A percentile compares a stretch with the other conserved stretches of the same genome.
Evolutionary conservation across 2,888 invertebrate species (phyloP).

Genomic region (Scaptomyza parva): DNA sequence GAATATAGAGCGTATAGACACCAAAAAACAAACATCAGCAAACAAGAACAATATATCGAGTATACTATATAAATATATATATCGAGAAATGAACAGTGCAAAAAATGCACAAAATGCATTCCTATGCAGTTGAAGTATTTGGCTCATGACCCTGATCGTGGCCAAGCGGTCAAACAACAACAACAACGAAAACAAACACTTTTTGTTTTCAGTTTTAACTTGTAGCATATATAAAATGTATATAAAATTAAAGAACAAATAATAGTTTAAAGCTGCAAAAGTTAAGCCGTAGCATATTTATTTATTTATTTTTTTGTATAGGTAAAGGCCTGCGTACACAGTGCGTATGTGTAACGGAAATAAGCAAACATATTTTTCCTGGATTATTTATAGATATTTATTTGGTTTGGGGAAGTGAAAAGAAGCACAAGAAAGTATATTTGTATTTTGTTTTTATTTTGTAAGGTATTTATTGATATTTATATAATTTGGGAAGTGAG

Average conservation of each 20-base stretch:
- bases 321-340: background rate
- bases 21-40: slow-evolving; percentile 23
- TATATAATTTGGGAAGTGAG: too few relatives aligned
- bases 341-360: slow-evolving; percentile 11
- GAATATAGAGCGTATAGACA: slow-evolving; percentile 39
- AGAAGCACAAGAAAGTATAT: too few relatives aligned
- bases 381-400: background rate
- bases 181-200: slow-evolving; percentile 21
- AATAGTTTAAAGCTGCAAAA: slow-evolving; percentile 19
- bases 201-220: slow-evolving; percentile 19
- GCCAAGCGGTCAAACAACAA: slow-evolving; percentile 34
- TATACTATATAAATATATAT: slow-evolving; percentile 1
- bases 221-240: slow-evolving; percentile 19
- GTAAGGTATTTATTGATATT: too few relatives aligned
- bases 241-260: slow-evolving; percentile 11
- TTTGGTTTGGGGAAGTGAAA: too few relatives aligned
- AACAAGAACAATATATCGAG: slow-evolving; percentile 9
- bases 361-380: background rate
- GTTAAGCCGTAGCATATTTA: background rate
- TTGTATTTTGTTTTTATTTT: too few relatives aligned
- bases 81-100: slow-evolving; percentile 33
- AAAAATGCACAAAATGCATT: slow-evolving; percentile 69
- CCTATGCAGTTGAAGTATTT: slow-evolving; percentile 61
- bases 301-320: background rate
- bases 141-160: slow-evolving; percentile 74